Conservation (phyloP, 2,113 vertebrate genomes). For the Phalacrocorax brasilianus region DNA sequence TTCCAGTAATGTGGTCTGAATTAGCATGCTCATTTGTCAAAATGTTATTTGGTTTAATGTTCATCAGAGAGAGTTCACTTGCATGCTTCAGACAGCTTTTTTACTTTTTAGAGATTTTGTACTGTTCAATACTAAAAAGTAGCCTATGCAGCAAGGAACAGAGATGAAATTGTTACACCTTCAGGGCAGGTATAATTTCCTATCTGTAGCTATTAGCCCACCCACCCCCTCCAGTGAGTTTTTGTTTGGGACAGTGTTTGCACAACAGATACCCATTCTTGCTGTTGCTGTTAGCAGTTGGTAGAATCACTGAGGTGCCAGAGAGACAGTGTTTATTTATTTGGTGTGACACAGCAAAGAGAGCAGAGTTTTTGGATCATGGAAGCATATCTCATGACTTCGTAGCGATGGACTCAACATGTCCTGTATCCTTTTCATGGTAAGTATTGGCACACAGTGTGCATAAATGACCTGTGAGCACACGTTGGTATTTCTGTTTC, state of each 20-base stretch:
- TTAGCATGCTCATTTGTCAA: not conserved
- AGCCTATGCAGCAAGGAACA: not conserved
- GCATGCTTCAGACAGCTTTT: not conserved
- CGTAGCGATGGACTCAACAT: accelerated
- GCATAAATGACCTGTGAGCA: not conserved
- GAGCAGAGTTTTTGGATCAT: not conserved
- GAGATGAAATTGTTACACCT: not conserved
- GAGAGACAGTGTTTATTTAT: not conserved
- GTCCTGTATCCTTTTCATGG: not conserved
- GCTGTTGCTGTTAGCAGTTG: not conserved
- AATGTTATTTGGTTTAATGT: not conserved
- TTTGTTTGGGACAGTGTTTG: not conserved
- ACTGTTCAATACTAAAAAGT: not conserved
- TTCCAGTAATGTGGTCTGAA: not conserved
- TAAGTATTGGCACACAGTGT: not conserved
- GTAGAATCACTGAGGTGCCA: not conserved
- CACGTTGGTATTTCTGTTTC: not conserved
- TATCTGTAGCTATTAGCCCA: not conserved
- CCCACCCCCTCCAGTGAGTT: not conserved
- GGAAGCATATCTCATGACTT: not conserved
- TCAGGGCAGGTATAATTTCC: not conserved
- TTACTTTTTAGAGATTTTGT: not conserved
- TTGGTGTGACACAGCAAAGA: not conserved
- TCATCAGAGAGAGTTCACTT: not conserved
- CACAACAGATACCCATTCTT: not conserved